These are phyloP conservation scores for Melanotaenia parkinsoni DNA, from an alignment of 2,797 vertebrate species.

Conservation along the genomic window DNA sequence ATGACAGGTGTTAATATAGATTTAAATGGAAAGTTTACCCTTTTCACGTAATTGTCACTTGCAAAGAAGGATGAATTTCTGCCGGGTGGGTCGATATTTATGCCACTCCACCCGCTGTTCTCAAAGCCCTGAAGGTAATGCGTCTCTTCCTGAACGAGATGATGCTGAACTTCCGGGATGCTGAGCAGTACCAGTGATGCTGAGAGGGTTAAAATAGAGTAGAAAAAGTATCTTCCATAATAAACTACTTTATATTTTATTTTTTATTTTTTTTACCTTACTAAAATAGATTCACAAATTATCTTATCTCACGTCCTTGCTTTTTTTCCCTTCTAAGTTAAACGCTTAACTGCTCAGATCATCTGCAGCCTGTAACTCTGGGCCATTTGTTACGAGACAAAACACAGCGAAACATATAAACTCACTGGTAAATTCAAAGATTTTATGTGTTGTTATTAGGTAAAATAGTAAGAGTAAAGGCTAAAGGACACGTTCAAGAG, in stretches of 20 bases:
- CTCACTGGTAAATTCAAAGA: background rate
- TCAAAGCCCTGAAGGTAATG: constrained; percentile 65
- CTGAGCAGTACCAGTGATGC: constrained; percentile 62
- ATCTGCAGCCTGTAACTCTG: background rate
- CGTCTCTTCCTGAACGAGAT: constrained; percentile 71
- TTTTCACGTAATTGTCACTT: constrained; percentile 35
- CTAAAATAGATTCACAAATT: background rate
- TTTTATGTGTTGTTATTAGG: background rate
- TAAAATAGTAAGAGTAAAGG: background rate
- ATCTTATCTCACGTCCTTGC: background rate
- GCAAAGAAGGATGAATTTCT: constrained; percentile 13
- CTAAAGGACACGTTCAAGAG: constrained; percentile 25
- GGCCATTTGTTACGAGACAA: fast-evolving
- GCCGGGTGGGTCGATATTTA: constrained; percentile 51
- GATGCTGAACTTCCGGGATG: constrained; percentile 78
- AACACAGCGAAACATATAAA: background rate
- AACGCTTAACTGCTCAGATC: background rate
- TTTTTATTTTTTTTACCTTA: background rate
- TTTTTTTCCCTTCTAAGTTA: background rate
- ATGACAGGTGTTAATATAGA: background rate
- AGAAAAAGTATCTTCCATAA: background rate
- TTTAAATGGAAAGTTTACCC: constrained; percentile 52
- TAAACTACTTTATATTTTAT: background rate
- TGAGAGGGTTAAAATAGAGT: constrained; percentile 2
- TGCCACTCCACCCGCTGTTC: constrained; percentile 62